A percentile compares a stretch with the other conserved stretches of the same genome.
phyloP scores from a whole-genome alignment of 2,888 invertebrate genomes.

The Pyrrhia umbra region DNA sequence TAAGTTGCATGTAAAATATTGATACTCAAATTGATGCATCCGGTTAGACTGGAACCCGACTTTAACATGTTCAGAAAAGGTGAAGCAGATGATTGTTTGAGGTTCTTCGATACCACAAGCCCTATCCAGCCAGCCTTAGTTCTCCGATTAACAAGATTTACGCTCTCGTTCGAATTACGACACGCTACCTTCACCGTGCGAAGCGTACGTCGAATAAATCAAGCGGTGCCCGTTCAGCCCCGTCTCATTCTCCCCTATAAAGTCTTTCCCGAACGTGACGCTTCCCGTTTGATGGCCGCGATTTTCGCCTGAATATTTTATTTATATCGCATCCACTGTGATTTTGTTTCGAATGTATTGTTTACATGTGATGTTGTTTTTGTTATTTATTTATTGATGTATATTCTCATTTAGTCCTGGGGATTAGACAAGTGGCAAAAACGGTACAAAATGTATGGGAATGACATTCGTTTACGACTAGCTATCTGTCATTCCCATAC shows the following conservation, averaged over 20 bases:
- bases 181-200: slow-evolving; percentile 73
- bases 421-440: no score
- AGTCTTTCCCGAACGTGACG: slow-evolving; percentile 73
- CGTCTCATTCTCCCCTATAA: slow-evolving; percentile 73
- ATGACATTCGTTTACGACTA: no score
- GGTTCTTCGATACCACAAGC: neutral
- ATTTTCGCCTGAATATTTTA: slow-evolving; percentile 60
- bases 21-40: no score
- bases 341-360: slow-evolving; percentile 44
- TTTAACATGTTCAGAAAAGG: no score
- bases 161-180: slow-evolving; percentile 77
- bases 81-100: no score
- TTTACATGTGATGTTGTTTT: slow-evolving; percentile 1
- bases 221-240: slow-evolving; percentile 68
- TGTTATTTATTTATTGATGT: no score
- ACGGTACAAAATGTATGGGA: no score
- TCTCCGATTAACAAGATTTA: slow-evolving; percentile 74
- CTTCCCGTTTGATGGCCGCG: slow-evolving; percentile 64
- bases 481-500: no score
- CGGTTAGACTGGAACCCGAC: no score
- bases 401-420: no score
- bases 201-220: slow-evolving; percentile 79
- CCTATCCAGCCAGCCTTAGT: slow-evolving; percentile 45
- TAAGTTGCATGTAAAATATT: no score
- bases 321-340: slow-evolving; percentile 54